These are phyloP conservation scores for Manduca sexta DNA, from an alignment of 1,140 invertebrate species.

Conservation along the genomic window DNA sequence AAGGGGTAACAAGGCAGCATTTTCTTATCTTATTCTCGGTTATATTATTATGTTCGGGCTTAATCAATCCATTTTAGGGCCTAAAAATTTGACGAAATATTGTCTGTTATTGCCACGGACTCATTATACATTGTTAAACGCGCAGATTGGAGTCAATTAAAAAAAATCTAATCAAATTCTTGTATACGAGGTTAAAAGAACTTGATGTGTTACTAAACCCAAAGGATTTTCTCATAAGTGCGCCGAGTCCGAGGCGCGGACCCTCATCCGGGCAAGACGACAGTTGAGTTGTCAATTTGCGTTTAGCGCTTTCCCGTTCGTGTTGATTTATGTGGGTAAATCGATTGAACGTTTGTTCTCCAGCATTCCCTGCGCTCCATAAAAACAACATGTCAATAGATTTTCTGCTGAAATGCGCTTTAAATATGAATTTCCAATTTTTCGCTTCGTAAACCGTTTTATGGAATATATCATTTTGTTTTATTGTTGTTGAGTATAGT, in stretches of 20 bases:
- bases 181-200: slow-evolving; percentile 11
- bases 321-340: slow-evolving; percentile 26
- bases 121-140: no score
- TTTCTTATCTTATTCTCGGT: no score
- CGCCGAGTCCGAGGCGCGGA: slow-evolving; percentile 4
- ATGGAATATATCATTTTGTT: no score
- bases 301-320: slow-evolving; percentile 24
- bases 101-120: no score
- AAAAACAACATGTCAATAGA: slow-evolving; percentile 1
- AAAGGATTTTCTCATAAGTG: slow-evolving; percentile 20
- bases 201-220: slow-evolving; percentile 17
- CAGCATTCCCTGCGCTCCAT: slow-evolving; percentile 3
- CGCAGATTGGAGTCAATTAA: no score
- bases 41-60: no score
- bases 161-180: background rate
- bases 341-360: slow-evolving; percentile 23
- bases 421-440: background rate
- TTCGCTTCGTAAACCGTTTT: no score
- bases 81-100: no score
- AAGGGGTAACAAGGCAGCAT: no score
- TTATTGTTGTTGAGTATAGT: no score
- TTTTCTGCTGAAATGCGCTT: background rate
- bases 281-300: slow-evolving; percentile 34
- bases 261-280: slow-evolving; percentile 20
- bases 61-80: no score